phyloP scores from a whole-genome alignment of 2,888 invertebrate genomes.

The Phalangium opilio region DNA sequence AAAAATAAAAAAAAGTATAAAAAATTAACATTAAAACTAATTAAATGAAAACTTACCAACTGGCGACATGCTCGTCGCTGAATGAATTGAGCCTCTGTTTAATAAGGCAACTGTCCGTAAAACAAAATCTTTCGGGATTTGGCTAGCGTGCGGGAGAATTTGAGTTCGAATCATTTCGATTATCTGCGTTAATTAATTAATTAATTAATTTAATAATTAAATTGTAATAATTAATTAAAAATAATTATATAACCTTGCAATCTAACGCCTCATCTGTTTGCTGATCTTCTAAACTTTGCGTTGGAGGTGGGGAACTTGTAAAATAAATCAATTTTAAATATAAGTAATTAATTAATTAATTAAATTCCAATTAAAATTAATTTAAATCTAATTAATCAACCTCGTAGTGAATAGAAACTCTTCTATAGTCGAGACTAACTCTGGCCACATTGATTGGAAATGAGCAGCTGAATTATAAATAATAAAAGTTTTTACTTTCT shows the following conservation, averaged over 20 bases:
- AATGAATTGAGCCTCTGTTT: conserved; percentile 71
- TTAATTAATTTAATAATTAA: not conserved
- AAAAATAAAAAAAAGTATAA: not conserved
- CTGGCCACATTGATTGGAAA: conserved; percentile 51
- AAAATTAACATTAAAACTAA: not conserved
- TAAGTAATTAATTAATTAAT: not conserved
- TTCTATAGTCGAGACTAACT: conserved; percentile 67
- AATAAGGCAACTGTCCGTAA: conserved; percentile 65
- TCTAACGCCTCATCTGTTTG: conserved; percentile 20
- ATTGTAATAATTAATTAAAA: not conserved
- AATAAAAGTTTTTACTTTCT: too few relatives aligned
- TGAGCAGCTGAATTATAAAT: conserved; percentile 20
- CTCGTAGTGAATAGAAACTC: conserved; percentile 77
- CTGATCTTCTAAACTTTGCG: conserved; percentile 40
- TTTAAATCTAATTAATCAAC: conserved; percentile 31
- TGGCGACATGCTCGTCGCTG: conserved; percentile 32
- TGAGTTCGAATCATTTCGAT: conserved; percentile 65
- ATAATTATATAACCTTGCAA: conserved; percentile 32
- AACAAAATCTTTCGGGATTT: conserved; percentile 64
- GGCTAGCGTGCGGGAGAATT: conserved; percentile 60
- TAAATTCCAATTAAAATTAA: conserved; percentile 6
- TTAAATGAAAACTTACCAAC: conserved; percentile 15
- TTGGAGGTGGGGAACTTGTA: conserved; percentile 36
- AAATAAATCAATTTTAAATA: not conserved
- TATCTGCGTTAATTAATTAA: conserved; percentile 33